phyloP scores from a whole-genome alignment of 2,888 invertebrate species.

The Drosophila gaucha region DNA sequence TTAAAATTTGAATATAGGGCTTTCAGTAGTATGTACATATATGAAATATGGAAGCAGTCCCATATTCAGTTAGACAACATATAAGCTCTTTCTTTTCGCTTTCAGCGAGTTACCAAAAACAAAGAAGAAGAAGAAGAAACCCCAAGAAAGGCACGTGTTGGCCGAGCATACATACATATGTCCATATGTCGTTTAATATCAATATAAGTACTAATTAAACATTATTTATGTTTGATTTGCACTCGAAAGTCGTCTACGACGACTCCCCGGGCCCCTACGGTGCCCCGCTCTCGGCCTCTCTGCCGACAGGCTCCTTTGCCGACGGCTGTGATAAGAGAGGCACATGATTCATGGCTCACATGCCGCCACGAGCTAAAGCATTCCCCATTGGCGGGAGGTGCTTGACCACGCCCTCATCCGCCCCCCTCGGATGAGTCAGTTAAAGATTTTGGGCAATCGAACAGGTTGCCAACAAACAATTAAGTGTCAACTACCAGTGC shows the following conservation, averaged over 20 bases:
- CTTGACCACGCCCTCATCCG: neutral
- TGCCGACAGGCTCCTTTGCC: neutral
- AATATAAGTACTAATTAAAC: slow-evolving; percentile 6
- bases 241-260: slow-evolving; percentile 15
- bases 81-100: too few species aligned
- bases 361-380: neutral
- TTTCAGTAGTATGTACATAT: too few species aligned
- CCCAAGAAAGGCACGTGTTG: slow-evolving; percentile 14
- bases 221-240: slow-evolving; percentile 38
- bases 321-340: neutral
- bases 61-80: too few species aligned
- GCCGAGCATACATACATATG: neutral
- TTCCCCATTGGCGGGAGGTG: neutral
- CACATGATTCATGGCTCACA: slow-evolving; percentile 1
- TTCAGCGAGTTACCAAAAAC: too few species aligned
- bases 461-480: slow-evolving; percentile 27
- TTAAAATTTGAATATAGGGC: too few species aligned
- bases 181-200: slow-evolving; percentile 15
- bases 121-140: too few species aligned
- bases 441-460: neutral
- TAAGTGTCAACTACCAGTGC: slow-evolving; percentile 23
- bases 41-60: too few species aligned
- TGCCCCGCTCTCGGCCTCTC: too few species aligned
- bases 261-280: too few species aligned
- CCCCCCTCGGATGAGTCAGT: slow-evolving; percentile 29